Conservation (phyloP, 1,140 invertebrate species). For the Potamilus streckersoni region DNA sequence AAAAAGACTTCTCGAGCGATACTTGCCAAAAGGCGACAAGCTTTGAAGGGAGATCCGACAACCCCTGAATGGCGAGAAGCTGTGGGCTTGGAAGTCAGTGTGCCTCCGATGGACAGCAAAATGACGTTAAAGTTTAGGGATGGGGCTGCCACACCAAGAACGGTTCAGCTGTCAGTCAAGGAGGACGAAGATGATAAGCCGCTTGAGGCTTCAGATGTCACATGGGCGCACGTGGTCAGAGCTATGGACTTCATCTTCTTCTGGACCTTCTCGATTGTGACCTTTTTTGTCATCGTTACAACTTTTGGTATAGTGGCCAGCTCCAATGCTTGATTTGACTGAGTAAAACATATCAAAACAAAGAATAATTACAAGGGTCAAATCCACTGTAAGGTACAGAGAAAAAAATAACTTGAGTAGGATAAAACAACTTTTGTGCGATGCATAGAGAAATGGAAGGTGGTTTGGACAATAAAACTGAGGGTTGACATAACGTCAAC, state of each 20-base stretch:
- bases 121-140: conserved; percentile 19
- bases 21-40: background rate
- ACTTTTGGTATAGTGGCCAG: conserved; percentile 12
- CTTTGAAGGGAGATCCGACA: background rate
- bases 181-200: conserved; percentile 1
- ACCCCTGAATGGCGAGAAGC: conserved; percentile 4
- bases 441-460: too few species aligned
- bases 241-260: conserved; percentile 25
- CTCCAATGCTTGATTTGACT: too few species aligned
- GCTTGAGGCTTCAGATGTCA: conserved; percentile 7
- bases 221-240: conserved; percentile 21
- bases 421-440: too few species aligned
- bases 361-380: too few species aligned
- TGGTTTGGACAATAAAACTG: too few species aligned
- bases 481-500: too few species aligned
- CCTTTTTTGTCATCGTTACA: conserved; percentile 6
- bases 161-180: too few species aligned
- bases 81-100: conserved; percentile 7
- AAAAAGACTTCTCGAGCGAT: background rate
- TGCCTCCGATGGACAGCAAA: conserved; percentile 1
- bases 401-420: too few species aligned
- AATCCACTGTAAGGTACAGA: too few species aligned
- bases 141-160: background rate
- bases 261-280: conserved; percentile 23
- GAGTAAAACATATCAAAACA: too few species aligned